Evolutionary conservation across 2,888 invertebrate genomes (phyloP), one percentile per base, ranked within the genome.

Genomic region (Dicranocentrus wangi): DNA sequence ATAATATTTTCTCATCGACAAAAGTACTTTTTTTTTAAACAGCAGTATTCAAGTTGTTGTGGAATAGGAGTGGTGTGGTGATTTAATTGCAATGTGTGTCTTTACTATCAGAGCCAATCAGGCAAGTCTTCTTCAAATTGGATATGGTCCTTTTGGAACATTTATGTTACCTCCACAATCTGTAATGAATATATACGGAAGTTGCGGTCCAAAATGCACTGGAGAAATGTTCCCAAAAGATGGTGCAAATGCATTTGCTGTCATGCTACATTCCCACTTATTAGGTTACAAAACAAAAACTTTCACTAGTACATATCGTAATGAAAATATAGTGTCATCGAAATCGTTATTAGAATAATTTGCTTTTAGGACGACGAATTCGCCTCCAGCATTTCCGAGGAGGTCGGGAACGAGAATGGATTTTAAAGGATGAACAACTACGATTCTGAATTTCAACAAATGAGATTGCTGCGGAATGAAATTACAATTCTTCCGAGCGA

Each of bases 361-460:
- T 3, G 7, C 27, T 8, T 63, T 8, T 21, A 77, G 77, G 82
- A n/a, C n/a, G 53, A 13, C 21, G 65, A 65, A 21, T 82, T 19
- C 72, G 73, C 8, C 39, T 82, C 8, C 55, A 66, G 8, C 82
- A 82, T 55, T 70, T 78, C 10, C 39, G 79, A 19, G n/a, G 10
- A 21, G 70, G 51, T 10, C 23, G 28, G 43, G 82, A 82, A 21
- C 55, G 73, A 1, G 78, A 69, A 15, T 82, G 82, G 82, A 65
- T 75, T 42, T 15, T 78, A 1, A 63, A 63, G 17, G 82, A 82
- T 53, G 75, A 82, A n/a, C 21, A 82, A 82, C 27, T 82, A 82
- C 17, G 55, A 69, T 32, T 82, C 78, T 13, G 82, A 82, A 28
- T 82, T 51, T 17, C 82, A 82, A 21, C 82, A 82, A 55, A 82